Base-by-base conservation (phyloP, 2,888 invertebrate species). In the Ephialtes manifestator region DNA sequence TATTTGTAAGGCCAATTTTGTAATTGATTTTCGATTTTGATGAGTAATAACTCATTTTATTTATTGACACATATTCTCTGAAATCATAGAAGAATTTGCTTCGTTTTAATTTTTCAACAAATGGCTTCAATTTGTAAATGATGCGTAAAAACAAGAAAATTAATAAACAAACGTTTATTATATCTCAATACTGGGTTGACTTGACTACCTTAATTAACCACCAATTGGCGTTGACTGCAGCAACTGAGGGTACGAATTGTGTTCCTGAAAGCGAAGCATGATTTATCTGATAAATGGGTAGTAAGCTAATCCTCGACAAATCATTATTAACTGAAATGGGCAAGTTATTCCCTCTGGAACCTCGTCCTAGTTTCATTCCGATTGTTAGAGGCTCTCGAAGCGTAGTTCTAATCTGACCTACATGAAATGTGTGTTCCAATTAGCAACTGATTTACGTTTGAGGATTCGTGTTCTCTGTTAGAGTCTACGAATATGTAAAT, bases 321-420 rank as follows among this genome's bases (percentile, higher is more conserved):
- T 81, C 70, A 78, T 78, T 67, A 81, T 81, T 71, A 79, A 71
- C 63, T 46, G 78, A 85, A 85, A 78, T 63, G 78, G 48, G 35
- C 18, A 55, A 28, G 13, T 51, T 53, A 48, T 70, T 76, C 79
- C 55, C 48, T 68, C 78, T 75, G 80, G 76, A 90, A 86, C 88
- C 89, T 90, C 88, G 90, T 80, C 89, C 90, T 86, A 90, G 86
- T 89, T 91, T 86, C 84, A 43, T 65, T 13, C 20, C 67, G 65
- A 71, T 70, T 74, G 60, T 78, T 75, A 58, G 58, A 46, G 51
- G 55, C 31, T 75, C 39, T 70, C 63, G 60, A 48, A 81, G 39
- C 53, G 74, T 68, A 43, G 80, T 81, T 84, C 71, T 76, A 76
- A 83, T 85, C 67, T 71, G 83, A 60, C 67, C 67, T 83, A 83